A percentile compares a stretch with the other conserved stretches of the same genome.
phyloP scores from a whole-genome alignment of 2,113 vertebrate species.

The Aegotheles bennettii region DNA sequence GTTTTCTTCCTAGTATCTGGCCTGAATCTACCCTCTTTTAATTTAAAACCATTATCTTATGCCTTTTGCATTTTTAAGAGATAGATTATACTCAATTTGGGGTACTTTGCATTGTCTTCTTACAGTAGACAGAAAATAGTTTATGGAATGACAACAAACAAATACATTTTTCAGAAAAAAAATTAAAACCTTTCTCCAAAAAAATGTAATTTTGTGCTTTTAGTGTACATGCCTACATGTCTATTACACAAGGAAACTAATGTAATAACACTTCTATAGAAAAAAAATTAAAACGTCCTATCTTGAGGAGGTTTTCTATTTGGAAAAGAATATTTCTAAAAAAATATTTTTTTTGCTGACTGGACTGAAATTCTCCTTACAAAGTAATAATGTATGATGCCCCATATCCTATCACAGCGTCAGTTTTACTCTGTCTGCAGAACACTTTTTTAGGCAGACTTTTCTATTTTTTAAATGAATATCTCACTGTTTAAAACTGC shows the following conservation, averaged over 20 bases:
- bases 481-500: neutral
- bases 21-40: neutral
- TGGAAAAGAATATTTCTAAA: neutral
- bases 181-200: neutral
- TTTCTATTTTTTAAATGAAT: neutral
- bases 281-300: neutral
- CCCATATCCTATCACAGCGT: neutral
- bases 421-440: neutral
- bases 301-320: neutral
- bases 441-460: neutral
- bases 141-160: neutral
- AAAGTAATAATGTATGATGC: neutral
- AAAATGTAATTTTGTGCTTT: neutral
- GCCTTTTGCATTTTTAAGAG: neutral
- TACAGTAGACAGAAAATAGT: neutral
- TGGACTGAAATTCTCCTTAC: neutral
- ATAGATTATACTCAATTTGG: neutral
- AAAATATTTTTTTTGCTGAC: neutral
- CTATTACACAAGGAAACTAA: neutral
- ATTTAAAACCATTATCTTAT: neutral
- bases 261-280: neutral
- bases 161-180: neutral
- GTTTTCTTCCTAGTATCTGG: neutral
- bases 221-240: neutral
- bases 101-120: neutral